Evolutionary conservation across 2,888 invertebrate genomes (phyloP).

Genomic region (Gasteruption jaculator): DNA sequence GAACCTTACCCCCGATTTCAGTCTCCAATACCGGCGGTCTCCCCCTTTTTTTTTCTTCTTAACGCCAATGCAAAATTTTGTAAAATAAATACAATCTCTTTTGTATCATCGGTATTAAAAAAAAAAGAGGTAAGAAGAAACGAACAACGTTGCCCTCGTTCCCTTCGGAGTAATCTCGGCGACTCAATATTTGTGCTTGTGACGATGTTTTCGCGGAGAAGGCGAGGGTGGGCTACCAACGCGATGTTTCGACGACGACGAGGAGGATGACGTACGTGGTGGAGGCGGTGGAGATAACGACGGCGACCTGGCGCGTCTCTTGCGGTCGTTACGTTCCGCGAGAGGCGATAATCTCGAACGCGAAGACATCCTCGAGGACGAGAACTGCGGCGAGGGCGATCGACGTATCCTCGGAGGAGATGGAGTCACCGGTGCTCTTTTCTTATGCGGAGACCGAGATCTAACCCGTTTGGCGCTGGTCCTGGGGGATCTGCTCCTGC

Average conservation of each 20-base stretch:
- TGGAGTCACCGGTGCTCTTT: constrained; percentile 43
- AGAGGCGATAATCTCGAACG: constrained; percentile 35
- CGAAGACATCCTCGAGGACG: constrained; percentile 34
- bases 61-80: no score
- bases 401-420: constrained; percentile 46
- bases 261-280: constrained; percentile 36
- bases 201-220: constrained; percentile 54
- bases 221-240: constrained; percentile 49
- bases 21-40: no score
- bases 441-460: constrained; percentile 52
- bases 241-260: constrained; percentile 42
- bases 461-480: constrained; percentile 49
- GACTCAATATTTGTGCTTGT: constrained; percentile 57
- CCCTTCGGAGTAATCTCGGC: no score
- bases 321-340: constrained; percentile 40
- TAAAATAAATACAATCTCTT: no score
- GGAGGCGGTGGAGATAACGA: constrained; percentile 46
- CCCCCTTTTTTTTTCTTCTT: no score
- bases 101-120: no score
- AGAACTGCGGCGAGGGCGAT: constrained; percentile 45
- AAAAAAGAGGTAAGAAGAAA: no score
- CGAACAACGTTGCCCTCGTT: no score
- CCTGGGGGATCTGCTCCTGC: constrained; percentile 48
- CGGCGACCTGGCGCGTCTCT: constrained; percentile 42
- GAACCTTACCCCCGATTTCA: no score